Conservation (phyloP, 2,797 vertebrate species). For the Australoheros facetus region DNA sequence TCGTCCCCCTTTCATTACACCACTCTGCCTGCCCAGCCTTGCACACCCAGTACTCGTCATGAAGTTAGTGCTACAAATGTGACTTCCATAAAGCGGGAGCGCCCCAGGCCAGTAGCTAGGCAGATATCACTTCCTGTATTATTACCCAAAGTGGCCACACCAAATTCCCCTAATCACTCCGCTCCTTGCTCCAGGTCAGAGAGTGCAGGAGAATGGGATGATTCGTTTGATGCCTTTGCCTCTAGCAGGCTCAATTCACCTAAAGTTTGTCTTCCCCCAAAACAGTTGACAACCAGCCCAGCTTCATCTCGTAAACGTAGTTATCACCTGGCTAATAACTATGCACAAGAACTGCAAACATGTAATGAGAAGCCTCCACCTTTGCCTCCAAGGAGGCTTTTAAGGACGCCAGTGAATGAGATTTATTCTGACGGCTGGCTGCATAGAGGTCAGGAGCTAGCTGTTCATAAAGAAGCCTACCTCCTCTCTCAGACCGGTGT, state of each 20-base stretch:
- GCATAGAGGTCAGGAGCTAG: conserved; percentile 81
- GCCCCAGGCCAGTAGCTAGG: conserved; percentile 76
- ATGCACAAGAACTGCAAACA: conserved; percentile 40
- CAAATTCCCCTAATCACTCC: conserved; percentile 30
- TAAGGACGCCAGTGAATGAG: conserved; percentile 67
- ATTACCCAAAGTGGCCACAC: conserved; percentile 41
- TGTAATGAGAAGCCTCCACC: conserved; percentile 70
- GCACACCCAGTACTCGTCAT: conserved; percentile 34
- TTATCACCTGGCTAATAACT: conserved; percentile 22
- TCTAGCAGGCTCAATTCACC: conserved; percentile 86
- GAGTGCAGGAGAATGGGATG: conserved; percentile 83
- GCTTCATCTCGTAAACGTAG: conserved; percentile 27
- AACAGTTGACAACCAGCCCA: conserved; percentile 35
- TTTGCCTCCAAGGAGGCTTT: conserved; percentile 73
- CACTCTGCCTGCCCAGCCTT: conserved; percentile 61
- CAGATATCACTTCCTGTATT: conserved; percentile 80
- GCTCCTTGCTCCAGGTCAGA: conserved; percentile 72
- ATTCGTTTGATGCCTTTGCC: conserved; percentile 91
- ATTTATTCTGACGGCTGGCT: conserved; percentile 79
- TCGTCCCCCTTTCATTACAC: conserved; percentile 76
- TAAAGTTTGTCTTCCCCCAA: conserved; percentile 42
- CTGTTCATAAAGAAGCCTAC: conserved; percentile 82
- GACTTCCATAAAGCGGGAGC: conserved; percentile 73
- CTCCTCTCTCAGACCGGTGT: conserved; percentile 81
- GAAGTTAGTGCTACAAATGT: conserved; percentile 39